Base-by-base conservation (phyloP, 2,113 vertebrate species). In the Malurus alboscapulatus region DNA sequence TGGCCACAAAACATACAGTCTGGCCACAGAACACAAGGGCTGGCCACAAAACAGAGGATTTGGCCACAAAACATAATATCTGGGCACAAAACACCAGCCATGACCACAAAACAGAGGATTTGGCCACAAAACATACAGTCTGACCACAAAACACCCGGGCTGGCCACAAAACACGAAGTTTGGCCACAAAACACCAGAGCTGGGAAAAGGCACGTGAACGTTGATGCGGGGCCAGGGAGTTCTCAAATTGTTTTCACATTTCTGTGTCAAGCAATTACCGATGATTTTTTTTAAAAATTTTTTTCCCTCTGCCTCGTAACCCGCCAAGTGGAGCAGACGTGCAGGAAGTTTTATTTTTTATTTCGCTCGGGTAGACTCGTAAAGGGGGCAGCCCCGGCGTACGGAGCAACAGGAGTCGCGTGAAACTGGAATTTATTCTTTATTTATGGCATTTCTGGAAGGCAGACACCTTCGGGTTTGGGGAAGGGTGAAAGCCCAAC, bases 301-400 rank as follows among this genome's bases (percentile, higher is more conserved):
- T 38, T 38, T 38, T 6, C 38, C 38, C 80, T 85, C 48, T 96
- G 92, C 87, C 95, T 95, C 93, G 92, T 96, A 95, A 97, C 92
- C 62, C 44, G 73, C 94, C 90, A 78, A 94, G 87, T 55, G 55
- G 69, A 94, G 88, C 96, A 97, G 95, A 88, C 96, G 32, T 93
- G 22, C 96, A 96, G 95, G 95, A 97, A 97, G 93, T 87, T 71
- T 97, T 93, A 94, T 40, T 89, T 96, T 96, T 96, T 96, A 97
- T 97, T 95, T 95, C 78, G 12, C 96, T 97, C 95, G 51, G 54
- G 93, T 63, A 96, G 94, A 85, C 96, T 97, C 95, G 93, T 96
- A 97, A 96, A 96, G 92, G 77, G 74, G 69, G 71, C 84, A 76
- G 94, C 94, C 93, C 94, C 91, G 92, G 93, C 69, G 90, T 93